A percentile compares a stretch with the other conserved stretches of the same genome.
These are phyloP conservation scores for Trachythela sp. DNA, from an alignment of 64 coral and sea anemone genomes.

Conservation along the genomic window DNA sequence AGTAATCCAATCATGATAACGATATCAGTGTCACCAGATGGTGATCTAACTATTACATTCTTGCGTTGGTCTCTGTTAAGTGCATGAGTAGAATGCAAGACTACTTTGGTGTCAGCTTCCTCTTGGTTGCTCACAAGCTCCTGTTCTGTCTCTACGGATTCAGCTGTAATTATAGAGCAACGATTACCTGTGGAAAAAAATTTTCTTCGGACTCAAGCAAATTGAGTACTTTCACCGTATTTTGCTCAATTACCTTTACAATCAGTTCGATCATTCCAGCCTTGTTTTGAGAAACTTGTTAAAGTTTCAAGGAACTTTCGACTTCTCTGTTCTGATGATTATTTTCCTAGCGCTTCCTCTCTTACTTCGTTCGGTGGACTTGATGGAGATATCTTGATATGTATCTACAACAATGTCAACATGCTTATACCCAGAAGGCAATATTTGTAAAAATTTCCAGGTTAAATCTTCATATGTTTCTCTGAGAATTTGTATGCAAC, in stretches of 20 bases:
- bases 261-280: neutral
- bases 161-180: neutral
- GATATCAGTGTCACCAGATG: constrained; percentile 2
- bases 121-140: neutral
- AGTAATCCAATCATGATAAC: neutral
- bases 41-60: neutral
- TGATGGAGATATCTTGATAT: neutral
- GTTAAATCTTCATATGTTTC: too few relatives aligned
- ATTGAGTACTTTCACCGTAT: neutral
- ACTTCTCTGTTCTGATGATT: neutral
- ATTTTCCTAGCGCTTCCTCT: neutral
- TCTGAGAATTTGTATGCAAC: too few relatives aligned
- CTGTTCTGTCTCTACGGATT: neutral
- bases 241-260: neutral
- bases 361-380: neutral
- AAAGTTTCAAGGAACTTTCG: neutral
- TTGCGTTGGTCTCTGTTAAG: neutral
- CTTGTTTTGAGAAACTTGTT: neutral
- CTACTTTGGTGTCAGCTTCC: neutral
- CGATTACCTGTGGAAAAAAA: neutral
- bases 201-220: neutral
- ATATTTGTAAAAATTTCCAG: too few relatives aligned
- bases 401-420: too few relatives aligned
- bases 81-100: neutral
- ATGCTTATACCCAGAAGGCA: too few relatives aligned